A percentile compares a stretch with the other conserved stretches of the same genome.
Evolutionary conservation across 2,888 invertebrate genomes (phyloP).

Genomic region (Subacronicta megacephala): DNA sequence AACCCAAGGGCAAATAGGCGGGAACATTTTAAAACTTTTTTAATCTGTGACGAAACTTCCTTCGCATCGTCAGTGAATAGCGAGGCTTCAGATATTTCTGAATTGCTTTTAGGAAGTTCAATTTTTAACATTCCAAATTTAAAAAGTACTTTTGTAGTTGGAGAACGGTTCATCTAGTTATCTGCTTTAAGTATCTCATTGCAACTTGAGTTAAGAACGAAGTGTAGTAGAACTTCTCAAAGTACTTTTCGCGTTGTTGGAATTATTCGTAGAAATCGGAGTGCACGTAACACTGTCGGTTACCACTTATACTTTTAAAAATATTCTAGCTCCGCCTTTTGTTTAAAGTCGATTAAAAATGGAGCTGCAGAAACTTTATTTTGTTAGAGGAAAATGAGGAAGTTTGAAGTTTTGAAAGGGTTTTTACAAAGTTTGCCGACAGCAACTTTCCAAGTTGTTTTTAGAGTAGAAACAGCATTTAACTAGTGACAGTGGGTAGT

Average conservation of each 20-base stretch:
- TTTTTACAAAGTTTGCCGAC: conserved; percentile 6
- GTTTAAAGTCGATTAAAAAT: conserved; percentile 23
- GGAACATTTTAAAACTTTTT: conserved; percentile 71
- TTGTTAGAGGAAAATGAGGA: conserved; percentile 13
- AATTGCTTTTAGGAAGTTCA: conserved; percentile 64
- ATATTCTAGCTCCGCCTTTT: conserved; percentile 13
- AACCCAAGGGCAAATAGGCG: conserved; percentile 54
- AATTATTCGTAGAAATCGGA: background rate
- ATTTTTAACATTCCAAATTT: conserved; percentile 66
- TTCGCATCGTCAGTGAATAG: conserved; percentile 60
- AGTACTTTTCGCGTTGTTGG: conserved; percentile 10
- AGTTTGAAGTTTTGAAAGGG: conserved; percentile 1
- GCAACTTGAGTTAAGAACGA: conserved; percentile 40
- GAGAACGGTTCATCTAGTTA: conserved; percentile 58
- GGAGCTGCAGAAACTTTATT: conserved; percentile 11
- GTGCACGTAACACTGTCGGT: background rate
- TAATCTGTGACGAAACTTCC: conserved; percentile 69
- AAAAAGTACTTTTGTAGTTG: conserved; percentile 60
- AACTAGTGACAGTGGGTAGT: conserved; percentile 13
- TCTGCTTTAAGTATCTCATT: conserved; percentile 55
- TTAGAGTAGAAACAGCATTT: conserved; percentile 16
- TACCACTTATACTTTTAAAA: conserved; percentile 13
- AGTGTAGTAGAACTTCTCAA: conserved; percentile 20
- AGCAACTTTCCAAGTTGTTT: conserved; percentile 16
- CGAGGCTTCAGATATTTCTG: conserved; percentile 63